These are phyloP conservation scores for Turritopsis rubra DNA, from an alignment of 30 jellyfish, hydroid and myxozoan species.

Conservation along the genomic window DNA sequence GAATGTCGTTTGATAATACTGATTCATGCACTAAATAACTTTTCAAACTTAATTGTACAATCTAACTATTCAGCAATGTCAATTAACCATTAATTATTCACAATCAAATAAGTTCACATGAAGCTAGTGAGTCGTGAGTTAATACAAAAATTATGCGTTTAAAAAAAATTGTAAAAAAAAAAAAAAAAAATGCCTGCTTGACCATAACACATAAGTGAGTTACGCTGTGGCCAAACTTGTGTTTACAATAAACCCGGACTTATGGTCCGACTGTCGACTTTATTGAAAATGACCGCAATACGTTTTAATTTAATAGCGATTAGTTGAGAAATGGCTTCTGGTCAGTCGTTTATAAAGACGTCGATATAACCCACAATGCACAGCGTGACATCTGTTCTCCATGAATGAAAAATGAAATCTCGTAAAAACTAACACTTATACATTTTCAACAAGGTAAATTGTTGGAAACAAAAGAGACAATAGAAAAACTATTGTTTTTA, in stretches of 20 bases:
- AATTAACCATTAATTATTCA: neutral
- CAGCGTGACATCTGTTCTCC: conserved; percentile 19
- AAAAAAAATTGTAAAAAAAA: too few species aligned
- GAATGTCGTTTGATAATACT: neutral
- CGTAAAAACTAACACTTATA: conserved; percentile 18
- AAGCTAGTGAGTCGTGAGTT: neutral
- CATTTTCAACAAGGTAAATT: conserved; percentile 2
- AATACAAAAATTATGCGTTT: neutral
- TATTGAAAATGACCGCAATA: conserved; percentile 15
- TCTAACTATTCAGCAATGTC: neutral
- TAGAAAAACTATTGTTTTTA: neutral
- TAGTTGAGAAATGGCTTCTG: conserved; percentile 6
- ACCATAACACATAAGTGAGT: neutral
- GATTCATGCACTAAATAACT: conserved; percentile 1
- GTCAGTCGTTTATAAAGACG: neutral
- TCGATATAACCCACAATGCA: conserved; percentile 13
- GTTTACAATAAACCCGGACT: neutral
- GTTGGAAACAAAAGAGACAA: neutral
- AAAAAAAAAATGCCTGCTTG: neutral
- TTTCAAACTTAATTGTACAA: conserved; percentile 12
- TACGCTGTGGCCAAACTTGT: neutral
- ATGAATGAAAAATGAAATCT: neutral
- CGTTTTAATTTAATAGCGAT: conserved; percentile 13
- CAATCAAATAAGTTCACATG: neutral
- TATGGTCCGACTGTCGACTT: neutral